Percentiles rank a stretch among this genome's conserved stretches.
Conservation (phyloP, 1,140 invertebrate species). For the Galendromus occidentalis region DNA sequence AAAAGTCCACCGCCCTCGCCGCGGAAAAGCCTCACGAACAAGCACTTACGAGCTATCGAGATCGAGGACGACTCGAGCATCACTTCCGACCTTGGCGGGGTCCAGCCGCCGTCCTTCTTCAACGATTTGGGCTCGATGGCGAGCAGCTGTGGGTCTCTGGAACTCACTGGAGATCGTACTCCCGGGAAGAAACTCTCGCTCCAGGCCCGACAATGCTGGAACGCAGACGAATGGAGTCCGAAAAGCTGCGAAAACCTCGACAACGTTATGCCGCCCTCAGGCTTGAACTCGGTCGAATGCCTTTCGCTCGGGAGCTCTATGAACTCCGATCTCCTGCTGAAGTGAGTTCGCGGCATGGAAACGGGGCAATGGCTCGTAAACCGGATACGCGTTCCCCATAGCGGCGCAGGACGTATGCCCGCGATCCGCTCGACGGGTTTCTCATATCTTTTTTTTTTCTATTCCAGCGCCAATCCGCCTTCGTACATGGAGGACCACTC, state of each 20-base stretch:
- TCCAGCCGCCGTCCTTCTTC: neutral
- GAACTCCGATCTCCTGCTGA: neutral
- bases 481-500: neutral
- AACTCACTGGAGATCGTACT: neutral
- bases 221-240: conserved; percentile 4
- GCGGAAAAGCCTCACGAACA: neutral
- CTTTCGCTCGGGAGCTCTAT: neutral
- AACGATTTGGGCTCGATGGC: neutral
- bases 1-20: neutral
- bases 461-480: neutral
- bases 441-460: neutral
- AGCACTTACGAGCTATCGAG: neutral
- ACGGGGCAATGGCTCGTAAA: neutral
- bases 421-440: neutral
- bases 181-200: neutral
- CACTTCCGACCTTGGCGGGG: neutral
- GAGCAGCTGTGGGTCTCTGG: neutral
- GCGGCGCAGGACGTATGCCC: neutral
- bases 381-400: neutral
- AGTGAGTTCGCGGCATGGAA: neutral
- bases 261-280: conserved; percentile 1
- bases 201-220: neutral
- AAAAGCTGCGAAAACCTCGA: conserved; percentile 11
- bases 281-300: conserved; percentile 4
- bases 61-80: conserved; percentile 1